Percentiles rank a stretch among this genome's conserved stretches.
phyloP scores from a whole-genome alignment of 2,888 invertebrate species.

The Caenorhabditis sp. region DNA sequence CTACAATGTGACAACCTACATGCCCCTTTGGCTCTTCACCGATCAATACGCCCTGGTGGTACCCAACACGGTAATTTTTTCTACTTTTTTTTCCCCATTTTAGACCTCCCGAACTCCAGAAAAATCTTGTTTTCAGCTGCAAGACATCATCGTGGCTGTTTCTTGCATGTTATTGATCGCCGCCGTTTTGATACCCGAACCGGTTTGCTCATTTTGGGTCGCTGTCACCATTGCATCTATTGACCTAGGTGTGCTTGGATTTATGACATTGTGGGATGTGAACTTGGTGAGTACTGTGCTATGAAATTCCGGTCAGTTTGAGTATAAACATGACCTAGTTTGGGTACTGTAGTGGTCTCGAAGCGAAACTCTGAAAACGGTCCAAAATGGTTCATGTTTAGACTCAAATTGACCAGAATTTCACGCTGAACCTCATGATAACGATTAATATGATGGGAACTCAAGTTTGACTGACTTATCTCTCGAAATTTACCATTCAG shows the following conservation, averaged over 20 bases:
- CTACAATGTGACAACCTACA: conserved; percentile 67
- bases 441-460: no score
- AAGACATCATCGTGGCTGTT: conserved; percentile 77
- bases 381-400: no score
- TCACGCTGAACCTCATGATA: no score
- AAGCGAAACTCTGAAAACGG: no score
- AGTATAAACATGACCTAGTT: no score
- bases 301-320: no score
- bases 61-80: conserved; percentile 65
- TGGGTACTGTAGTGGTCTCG: no score
- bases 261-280: conserved; percentile 93
- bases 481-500: no score
- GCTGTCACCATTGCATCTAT: conserved; percentile 89
- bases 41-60: conserved; percentile 68
- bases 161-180: conserved; percentile 91
- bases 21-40: conserved; percentile 68
- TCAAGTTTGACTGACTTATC: no score
- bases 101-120: background rate
- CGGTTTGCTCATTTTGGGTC: conserved; percentile 91
- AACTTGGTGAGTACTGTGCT: conserved; percentile 43
- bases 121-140: conserved; percentile 76
- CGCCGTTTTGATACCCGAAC: conserved; percentile 89
- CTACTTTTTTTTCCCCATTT: no score
- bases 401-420: no score
- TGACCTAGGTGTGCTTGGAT: conserved; percentile 89